Evolutionary conservation across 2,888 invertebrate genomes (phyloP), one percentile per base, ranked within the genome.

Genomic region (Malacosoma neustria): DNA sequence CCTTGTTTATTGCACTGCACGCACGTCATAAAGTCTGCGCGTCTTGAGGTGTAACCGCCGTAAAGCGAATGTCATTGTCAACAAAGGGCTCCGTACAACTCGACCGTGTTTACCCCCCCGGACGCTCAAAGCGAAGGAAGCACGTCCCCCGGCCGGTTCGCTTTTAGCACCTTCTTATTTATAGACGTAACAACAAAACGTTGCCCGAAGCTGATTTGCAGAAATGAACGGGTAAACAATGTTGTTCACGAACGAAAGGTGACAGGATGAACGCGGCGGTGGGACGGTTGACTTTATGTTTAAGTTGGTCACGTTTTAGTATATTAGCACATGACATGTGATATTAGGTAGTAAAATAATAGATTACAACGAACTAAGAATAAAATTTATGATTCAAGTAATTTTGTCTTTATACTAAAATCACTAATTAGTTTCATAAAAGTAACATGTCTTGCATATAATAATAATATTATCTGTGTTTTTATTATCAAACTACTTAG

Each of bases 151-250:
- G 71, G 69, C 58, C 67, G 60, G 76, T 67, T 72, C 77, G 79
- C 81, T 82, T 85, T 85, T 85, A 85, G 81, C 84, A 84, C 82
- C 84, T 84, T 72, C 75, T 72, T 82, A 85, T 82, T 85, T 84
- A 79, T 82, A 82, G 80, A 81, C 61, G 64, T 67, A 72, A 72
- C 72, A 71, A 70, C 70, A 69, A 57, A 68, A 63, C 72, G 64
- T 61, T 55, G 60, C 58, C 58, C 60, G 57, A 62, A 62, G 68
- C 61, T 67, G 76, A 79, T 77, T 81, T 81, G 84, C 82, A 79
- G 76, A 74, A 72, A 65, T 49, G 57, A 61, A 66, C 64, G 63
- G 61, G 75, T 76, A 80, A 75, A 79, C 72, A 79, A 56, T 66
- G 65, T 64, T 61, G 58, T 59, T 63, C 64, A 63, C 53, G 64